Base-by-base conservation (phyloP, 2,888 invertebrate genomes). In the Parthenolecanium corni region DNA sequence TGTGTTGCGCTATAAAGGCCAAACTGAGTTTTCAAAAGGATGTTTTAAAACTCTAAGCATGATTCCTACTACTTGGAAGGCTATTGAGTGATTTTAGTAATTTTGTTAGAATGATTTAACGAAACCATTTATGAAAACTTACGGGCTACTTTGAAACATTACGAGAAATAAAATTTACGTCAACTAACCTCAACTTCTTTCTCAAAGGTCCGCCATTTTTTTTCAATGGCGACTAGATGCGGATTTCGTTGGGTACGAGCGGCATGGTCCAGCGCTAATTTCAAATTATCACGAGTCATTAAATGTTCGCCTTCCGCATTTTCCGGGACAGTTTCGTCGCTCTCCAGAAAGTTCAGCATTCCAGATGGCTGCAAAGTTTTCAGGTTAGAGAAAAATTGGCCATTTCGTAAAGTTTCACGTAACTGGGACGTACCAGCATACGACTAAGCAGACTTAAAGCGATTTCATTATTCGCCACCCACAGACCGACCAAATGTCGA, bases 401-500 rank as follows among this genome's bases (percentile, higher is more conserved):
- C n/a, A n/a, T n/a, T n/a, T 31, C 31, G 4, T 31, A 31, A 4
- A 31, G 31, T 6, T n/a, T n/a, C 44, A 16, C 44, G 18, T 6
- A 18, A 44, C 5, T 44, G 14, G 58, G 62, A 72, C 75, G 77
- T 76, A 94, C 93, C 83, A 96, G 83, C 68, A 94, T 87, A 71
- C 95, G 77, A 68, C 82, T 81, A 36, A 97, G 79, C 51, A 97
- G 77, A 23, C 85, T 85, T 80, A 89, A 85, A 2, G 95, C 94
- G 14, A 87, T 87, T 25, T 88, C 86, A 76, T 96, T 94, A 58
- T 91, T 94, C 0, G 92, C 92, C 11, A 95, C 82, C 98, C 98
- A 98, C 38, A 99, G 78, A 2, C 91, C 91, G 44, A 98, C 88
- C 58, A 98, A 79, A 76, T 97, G 96, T 25, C 92, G 78, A 65